Evolutionary conservation across 2,888 invertebrate species (phyloP).

Genomic region (Epsilonema sp.): DNA sequence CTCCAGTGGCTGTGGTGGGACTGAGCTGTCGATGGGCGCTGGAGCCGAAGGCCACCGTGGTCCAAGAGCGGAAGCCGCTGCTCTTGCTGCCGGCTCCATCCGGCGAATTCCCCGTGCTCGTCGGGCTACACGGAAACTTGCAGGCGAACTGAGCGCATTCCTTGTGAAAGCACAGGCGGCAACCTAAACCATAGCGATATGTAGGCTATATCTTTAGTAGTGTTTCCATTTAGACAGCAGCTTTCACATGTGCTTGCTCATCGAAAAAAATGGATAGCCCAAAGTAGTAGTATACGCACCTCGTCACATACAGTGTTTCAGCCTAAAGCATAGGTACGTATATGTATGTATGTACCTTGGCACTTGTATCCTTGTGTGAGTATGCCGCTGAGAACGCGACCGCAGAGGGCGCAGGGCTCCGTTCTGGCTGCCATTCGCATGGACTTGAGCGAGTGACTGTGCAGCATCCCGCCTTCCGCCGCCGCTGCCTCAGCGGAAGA

Average conservation of each 20-base stretch:
- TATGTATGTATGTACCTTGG: slow-evolving; percentile 21
- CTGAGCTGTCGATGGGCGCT: too few species aligned
- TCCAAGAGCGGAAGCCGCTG: slow-evolving; percentile 9
- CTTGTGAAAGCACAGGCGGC: slow-evolving; percentile 64
- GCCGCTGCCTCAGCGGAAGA: too few species aligned
- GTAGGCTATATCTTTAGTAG: too few species aligned
- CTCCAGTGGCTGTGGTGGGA: background rate
- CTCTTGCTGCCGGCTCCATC: background rate
- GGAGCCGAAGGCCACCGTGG: background rate
- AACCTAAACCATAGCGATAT: too few species aligned
- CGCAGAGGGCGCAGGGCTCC: slow-evolving; percentile 60
- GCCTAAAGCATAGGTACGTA: background rate
- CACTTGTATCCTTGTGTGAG: slow-evolving; percentile 39
- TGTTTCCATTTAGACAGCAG: too few species aligned
- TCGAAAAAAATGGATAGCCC: too few species aligned
- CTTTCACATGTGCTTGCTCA: too few species aligned
- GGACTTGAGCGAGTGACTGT: too few species aligned
- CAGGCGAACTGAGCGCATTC: slow-evolving; percentile 65
- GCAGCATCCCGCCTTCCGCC: too few species aligned
- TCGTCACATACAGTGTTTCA: too few species aligned
- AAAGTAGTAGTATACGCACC: too few species aligned
- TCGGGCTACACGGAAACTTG: slow-evolving; percentile 33
- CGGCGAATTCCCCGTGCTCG: background rate
- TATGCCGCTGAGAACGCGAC: slow-evolving; percentile 52
- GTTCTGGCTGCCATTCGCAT: too few species aligned